These are phyloP conservation scores for Lasioglossum figueresi DNA, from an alignment of 2,888 invertebrate genomes.

Conservation along the genomic window DNA sequence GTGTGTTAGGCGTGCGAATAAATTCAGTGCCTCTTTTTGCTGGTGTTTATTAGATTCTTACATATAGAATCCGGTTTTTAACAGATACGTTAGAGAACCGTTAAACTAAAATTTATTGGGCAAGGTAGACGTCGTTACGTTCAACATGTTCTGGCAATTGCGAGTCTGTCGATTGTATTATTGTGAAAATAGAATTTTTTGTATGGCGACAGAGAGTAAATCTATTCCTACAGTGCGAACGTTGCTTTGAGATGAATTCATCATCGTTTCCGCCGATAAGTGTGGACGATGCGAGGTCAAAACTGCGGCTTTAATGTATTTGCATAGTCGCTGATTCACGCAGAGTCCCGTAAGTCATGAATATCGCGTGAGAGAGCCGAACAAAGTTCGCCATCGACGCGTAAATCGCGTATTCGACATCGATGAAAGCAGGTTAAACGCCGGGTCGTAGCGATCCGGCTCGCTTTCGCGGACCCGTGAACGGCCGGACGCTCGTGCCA, in stretches of 20 bases:
- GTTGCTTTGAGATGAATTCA: too few relatives aligned
- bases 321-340: constrained; percentile 22
- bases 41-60: too few relatives aligned
- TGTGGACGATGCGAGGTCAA: constrained; percentile 25
- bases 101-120: too few relatives aligned
- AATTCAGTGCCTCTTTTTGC: too few relatives aligned
- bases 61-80: not conserved
- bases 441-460: not conserved
- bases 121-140: too few relatives aligned
- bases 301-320: constrained; percentile 42
- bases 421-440: constrained; percentile 26
- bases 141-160: too few relatives aligned
- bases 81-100: not conserved
- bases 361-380: constrained; percentile 73
- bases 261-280: constrained; percentile 5
- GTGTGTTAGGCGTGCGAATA: too few relatives aligned
- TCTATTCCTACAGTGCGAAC: too few relatives aligned
- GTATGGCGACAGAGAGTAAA: too few relatives aligned
- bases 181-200: too few relatives aligned
- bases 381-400: constrained; percentile 29
- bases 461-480: not conserved
- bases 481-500: too few relatives aligned
- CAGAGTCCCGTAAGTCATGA: constrained; percentile 65
- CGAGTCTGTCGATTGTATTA: too few relatives aligned
- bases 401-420: constrained; percentile 10